Conservation (phyloP, 2,113 vertebrate species). For the Odocoileus virginianus region DNA sequence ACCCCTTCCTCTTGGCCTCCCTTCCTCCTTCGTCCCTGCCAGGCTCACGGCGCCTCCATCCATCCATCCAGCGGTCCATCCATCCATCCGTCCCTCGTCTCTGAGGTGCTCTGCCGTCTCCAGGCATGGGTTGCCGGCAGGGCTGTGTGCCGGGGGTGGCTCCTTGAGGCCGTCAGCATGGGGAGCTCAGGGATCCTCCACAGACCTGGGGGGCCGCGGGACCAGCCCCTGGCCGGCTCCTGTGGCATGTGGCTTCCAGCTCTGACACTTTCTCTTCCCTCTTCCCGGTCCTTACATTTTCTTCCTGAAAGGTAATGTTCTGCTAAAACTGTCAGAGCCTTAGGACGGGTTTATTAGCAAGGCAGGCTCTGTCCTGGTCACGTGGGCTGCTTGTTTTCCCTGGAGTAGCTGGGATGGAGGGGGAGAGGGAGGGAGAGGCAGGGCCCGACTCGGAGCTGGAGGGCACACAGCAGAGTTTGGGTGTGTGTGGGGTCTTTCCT, state of each 20-base stretch:
- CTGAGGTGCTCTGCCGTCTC: background rate
- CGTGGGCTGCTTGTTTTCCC: conserved; percentile 52
- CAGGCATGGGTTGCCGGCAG: background rate
- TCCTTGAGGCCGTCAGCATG: background rate
- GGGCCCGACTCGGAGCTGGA: background rate
- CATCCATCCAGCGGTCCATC: background rate
- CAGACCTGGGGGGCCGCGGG: conserved; percentile 8
- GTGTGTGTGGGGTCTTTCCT: background rate
- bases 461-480: background rate
- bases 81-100: fast-evolving
- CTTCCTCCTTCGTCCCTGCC: conserved; percentile 29
- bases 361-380: conserved; percentile 59
- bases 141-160: background rate
- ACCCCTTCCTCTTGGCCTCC: conserved; percentile 56
- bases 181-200: background rate
- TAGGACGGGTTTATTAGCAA: conserved; percentile 45
- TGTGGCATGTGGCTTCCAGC: background rate
- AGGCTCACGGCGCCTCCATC: background rate
- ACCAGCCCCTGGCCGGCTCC: background rate
- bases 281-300: background rate
- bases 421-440: conserved; percentile 11
- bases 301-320: conserved; percentile 59
- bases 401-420: conserved; percentile 48
- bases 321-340: background rate
- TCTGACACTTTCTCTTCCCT: background rate